Conservation (phyloP, 2,888 invertebrate genomes). For the Beris chalybata region DNA sequence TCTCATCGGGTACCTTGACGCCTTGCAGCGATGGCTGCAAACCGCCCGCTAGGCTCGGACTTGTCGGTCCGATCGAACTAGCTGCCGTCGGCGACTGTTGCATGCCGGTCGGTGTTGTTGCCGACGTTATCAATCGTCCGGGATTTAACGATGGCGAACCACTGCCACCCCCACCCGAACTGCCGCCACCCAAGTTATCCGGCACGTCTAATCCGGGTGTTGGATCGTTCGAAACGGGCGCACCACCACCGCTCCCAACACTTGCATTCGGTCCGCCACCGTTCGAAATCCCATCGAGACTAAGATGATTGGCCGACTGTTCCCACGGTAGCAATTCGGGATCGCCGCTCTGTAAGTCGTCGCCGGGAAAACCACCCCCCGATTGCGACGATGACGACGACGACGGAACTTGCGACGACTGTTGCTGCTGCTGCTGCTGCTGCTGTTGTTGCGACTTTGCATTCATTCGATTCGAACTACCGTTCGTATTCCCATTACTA, state of each 20-base stretch:
- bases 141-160: constrained; percentile 35
- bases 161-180: not conserved
- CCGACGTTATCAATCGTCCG: constrained; percentile 7
- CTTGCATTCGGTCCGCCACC: constrained; percentile 32
- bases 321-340: constrained; percentile 60
- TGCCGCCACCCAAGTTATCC: constrained; percentile 35
- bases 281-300: constrained; percentile 43
- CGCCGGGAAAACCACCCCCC: constrained; percentile 46
- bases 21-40: constrained; percentile 68
- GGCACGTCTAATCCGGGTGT: constrained; percentile 33
- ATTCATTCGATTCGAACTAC: constrained; percentile 24
- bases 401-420: constrained; percentile 30
- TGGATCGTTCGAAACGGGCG: constrained; percentile 5
- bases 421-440: no score
- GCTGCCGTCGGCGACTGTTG: constrained; percentile 30
- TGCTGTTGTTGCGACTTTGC: constrained; percentile 28
- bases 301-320: constrained; percentile 48
- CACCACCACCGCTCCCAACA: not conserved
- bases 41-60: constrained; percentile 58
- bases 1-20: constrained; percentile 93
- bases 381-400: constrained; percentile 44
- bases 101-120: constrained; percentile 17
- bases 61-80: constrained; percentile 52
- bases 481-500: constrained; percentile 30
- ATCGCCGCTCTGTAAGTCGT: constrained; percentile 55